Base-by-base conservation (phyloP, 37 sponge, comb jelly and placozoan genomes). In the Hormiphora californensis region DNA sequence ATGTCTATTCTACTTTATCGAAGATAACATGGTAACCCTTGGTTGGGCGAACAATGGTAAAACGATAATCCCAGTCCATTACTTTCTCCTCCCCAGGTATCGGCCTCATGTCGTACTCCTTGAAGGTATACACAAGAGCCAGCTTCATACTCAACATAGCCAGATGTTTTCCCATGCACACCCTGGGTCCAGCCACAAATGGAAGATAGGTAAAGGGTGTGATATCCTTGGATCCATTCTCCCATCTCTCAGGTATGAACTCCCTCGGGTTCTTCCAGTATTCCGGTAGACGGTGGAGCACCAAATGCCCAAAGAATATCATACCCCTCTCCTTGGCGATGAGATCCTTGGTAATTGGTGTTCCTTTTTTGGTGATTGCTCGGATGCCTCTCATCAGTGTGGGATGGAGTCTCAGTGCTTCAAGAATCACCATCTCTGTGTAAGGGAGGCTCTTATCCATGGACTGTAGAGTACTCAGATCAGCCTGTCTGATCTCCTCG, bases 301-400 rank as follows among this genome's bases (percentile, higher is more conserved):
- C 23, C 7, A 57, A 30, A 5, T 57, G 61, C 7, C 61, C 61
- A 30, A 57, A 57, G 27, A 57, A 57, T 5, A 57, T 57, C 30
- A 57, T 23, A 57, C 30, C 27, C 61, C 27, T 57, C 61, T 57
- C 27, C 9, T 23, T 23, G 30, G 27, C 4, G 23, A 28, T 23
- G 30, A 57, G n/a, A 4, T 30, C 61, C 5, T 57, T 57, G n/a
- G 61, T 30, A 4, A 57, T 5, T 23, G n/a, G n/a, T 5, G 61
- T 57, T 57, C 30, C 30, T 57, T 57, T 57, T 4, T 28, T 23
- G 61, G 61, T 57, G n/a, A n/a, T n/a, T 57, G n/a, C 17, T 12
- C 61, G n/a, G 61, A 57, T 57, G 5, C 61, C 61, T 57, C 61
- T 57, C 61, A 57, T 57, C n/a, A 57, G 23, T 5, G 61, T 57